Base-by-base conservation (phyloP, 2,888 invertebrate species). In the Tinea pellionella region DNA sequence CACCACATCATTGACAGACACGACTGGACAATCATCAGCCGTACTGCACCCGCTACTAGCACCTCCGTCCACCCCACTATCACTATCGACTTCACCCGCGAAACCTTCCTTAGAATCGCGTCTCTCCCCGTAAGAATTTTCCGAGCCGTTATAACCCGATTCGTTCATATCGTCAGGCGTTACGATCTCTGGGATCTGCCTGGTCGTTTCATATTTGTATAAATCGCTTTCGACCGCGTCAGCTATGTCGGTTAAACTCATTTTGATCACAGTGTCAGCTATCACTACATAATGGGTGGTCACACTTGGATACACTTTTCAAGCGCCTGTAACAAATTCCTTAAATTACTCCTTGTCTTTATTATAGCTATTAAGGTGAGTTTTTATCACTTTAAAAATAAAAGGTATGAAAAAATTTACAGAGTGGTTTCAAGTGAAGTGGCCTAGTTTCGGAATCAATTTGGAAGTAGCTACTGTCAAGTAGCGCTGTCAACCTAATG, bases 41-140 rank as follows among this genome's bases (percentile, higher is more conserved):
- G 89, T 80, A 68, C 89, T 89, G 66, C 90, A 89, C 8, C 89
- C 88, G 66, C 86, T 86, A 74, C 89, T 89, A 61, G 89, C 88
- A 61, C 76, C 76, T 60, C 90, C 90, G 61, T 89, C 89, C 67
- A 90, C 89, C 56, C 89, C 89, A 65, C 88, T 83, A 66, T 89
- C 90, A 56, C 84, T 84, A 64, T 86, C 87, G 12, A 80, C 80
- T 61, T 86, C 85, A 13, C 83, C 82, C 2, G 83, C 78, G 61
- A 81, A 83, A 1, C 84, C 83, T 64, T 84, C 85, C 67, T 85
- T 85, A 2, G 84, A 84, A 63, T 85, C 85, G 64, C 86, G 69
- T 64, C 86, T 67, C 19, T 86, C 86, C 61, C 86, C 85, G 61
- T 74, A 86, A 63, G 86, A 86, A 67, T 75, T 74, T 66, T 86